These are phyloP conservation scores for Pseudorectes ferrugineus DNA, from an alignment of 2,113 vertebrate species.

Conservation along the genomic window DNA sequence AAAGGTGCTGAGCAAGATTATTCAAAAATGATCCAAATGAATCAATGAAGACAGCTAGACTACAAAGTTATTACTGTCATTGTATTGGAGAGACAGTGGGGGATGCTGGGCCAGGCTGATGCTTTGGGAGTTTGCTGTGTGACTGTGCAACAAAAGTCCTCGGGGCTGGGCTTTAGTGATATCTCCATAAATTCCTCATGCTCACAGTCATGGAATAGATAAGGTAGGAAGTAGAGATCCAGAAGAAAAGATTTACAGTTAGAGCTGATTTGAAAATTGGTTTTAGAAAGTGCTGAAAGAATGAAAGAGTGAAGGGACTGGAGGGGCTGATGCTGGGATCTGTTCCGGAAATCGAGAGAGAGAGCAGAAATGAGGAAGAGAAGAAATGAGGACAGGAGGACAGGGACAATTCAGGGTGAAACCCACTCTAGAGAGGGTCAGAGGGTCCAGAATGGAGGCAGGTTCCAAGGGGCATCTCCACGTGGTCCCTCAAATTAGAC, in stretches of 20 bases:
- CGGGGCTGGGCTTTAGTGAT: background rate
- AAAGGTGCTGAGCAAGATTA: slow-evolving; percentile 25
- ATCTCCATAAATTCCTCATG: background rate
- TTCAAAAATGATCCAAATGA: background rate
- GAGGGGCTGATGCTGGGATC: background rate
- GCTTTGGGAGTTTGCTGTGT: background rate
- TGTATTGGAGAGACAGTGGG: accelerated
- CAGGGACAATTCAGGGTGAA: background rate
- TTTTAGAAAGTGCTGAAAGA: background rate
- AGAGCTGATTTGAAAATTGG: background rate
- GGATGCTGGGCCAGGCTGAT: background rate
- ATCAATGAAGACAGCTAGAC: background rate
- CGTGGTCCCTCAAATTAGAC: background rate
- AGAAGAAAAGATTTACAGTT: background rate
- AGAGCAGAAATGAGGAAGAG: background rate
- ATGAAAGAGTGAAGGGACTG: background rate
- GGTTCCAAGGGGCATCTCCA: background rate
- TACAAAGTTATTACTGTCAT: background rate
- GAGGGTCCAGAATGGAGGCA: background rate
- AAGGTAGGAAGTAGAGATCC: background rate
- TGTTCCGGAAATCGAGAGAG: background rate
- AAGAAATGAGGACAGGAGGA: background rate
- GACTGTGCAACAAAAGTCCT: background rate
- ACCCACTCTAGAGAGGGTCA: background rate
- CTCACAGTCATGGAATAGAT: background rate